Percentiles rank a stretch among this genome's conserved stretches.
Evolutionary conservation across 2,797 vertebrate species (phyloP).

Genomic region (Clarias platycephalus): DNA sequence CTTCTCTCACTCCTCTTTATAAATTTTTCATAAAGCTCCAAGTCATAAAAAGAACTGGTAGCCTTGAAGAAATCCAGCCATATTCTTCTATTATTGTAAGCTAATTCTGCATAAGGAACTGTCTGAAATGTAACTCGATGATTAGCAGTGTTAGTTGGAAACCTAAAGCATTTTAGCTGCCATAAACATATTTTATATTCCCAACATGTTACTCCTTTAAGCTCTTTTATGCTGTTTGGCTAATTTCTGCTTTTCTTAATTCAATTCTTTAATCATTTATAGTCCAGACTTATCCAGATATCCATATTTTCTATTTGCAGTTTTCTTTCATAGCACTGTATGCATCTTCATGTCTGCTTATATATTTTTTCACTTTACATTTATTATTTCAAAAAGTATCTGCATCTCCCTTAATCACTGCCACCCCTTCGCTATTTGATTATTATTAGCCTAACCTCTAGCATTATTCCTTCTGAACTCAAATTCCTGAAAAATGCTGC

Average conservation of each 20-base stretch:
- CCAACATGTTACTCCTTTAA: background rate
- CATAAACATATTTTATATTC: background rate
- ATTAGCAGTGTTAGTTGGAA: background rate
- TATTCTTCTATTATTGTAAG: background rate
- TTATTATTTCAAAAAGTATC: background rate
- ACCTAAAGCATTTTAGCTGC: background rate
- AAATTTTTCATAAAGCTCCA: background rate
- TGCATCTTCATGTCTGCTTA: background rate
- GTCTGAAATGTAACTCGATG: background rate
- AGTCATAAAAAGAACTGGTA: background rate
- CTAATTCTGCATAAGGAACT: background rate
- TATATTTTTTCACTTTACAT: background rate
- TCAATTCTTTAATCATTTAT: background rate
- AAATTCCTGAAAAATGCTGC: background rate
- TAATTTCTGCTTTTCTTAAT: background rate
- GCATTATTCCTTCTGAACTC: constrained; percentile 5
- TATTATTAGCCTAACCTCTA: background rate
- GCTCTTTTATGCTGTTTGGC: background rate
- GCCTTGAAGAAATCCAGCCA: background rate
- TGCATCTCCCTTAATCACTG: background rate
- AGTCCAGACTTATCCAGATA: background rate
- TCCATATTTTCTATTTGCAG: background rate
- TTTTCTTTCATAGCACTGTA: background rate
- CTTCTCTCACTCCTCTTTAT: background rate
- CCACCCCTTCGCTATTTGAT: background rate